Conservation (phyloP, 2,113 vertebrate species). For the Nothocercus nigrocapillus region DNA sequence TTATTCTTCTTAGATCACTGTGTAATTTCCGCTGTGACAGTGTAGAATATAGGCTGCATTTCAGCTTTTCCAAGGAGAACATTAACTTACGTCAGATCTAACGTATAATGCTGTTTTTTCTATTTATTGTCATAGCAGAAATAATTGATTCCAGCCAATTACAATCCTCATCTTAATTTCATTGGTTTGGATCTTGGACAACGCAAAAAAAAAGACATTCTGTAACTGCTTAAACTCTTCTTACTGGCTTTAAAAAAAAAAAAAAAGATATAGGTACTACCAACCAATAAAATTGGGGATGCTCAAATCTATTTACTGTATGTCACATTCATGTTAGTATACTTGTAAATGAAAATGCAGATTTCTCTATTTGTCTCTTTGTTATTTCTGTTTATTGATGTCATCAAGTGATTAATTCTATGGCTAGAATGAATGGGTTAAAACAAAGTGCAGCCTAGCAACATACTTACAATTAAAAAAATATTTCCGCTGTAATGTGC, state of each 20-base stretch:
- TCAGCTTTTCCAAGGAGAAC: neutral
- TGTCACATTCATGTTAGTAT: neutral
- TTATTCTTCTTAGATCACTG: neutral
- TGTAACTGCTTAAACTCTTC: neutral
- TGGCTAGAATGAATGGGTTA: neutral
- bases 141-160: constrained; percentile 1
- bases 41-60: neutral
- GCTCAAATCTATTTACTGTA: neutral
- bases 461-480: neutral
- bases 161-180: neutral
- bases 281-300: neutral
- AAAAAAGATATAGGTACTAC: neutral
- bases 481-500: neutral
- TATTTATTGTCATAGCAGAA: constrained; percentile 12
- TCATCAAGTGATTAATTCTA: neutral
- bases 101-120: neutral
- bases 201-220: neutral
- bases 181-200: neutral
- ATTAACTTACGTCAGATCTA: neutral
- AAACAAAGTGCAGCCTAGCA: neutral
- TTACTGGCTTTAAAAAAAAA: no score
- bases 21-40: neutral
- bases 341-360: neutral
- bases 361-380: neutral
- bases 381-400: neutral